phyloP scores from a whole-genome alignment of 2,113 vertebrate genomes.

The Ptilorrhoa leucosticta region DNA sequence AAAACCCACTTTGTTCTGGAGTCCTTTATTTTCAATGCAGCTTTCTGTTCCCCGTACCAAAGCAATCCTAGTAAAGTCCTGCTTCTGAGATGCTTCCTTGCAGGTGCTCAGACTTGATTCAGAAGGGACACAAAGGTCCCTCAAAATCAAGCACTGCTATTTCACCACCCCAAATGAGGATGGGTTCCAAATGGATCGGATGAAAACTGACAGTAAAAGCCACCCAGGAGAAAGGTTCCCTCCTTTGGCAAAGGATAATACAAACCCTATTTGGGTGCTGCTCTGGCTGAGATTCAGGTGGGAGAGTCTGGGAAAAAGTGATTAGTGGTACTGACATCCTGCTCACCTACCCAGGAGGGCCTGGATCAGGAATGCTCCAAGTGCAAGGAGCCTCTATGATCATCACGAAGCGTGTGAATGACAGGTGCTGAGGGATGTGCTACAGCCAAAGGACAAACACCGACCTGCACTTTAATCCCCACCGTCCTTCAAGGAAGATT shows the following conservation, averaged over 20 bases:
- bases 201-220: not conserved
- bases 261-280: not conserved
- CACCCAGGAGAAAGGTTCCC: not conserved
- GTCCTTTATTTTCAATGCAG: not conserved
- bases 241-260: not conserved
- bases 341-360: not conserved
- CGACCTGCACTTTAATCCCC: not conserved
- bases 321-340: not conserved
- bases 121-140: not conserved
- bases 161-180: not conserved
- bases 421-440: not conserved
- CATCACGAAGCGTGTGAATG: not conserved
- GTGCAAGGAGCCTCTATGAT: accelerated
- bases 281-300: not conserved
- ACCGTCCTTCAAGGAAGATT: not conserved
- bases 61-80: not conserved
- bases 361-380: not conserved
- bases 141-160: not conserved
- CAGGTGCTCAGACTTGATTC: not conserved
- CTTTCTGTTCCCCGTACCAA: not conserved
- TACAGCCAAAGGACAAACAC: not conserved
- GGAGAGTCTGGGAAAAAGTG: not conserved
- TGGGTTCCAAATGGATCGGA: not conserved
- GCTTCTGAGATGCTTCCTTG: not conserved
- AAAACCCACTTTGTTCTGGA: not conserved